A percentile compares a stretch with the other conserved stretches of the same genome.
phyloP scores from a whole-genome alignment of 2,113 vertebrate species.

The Toxotes jaculatrix region DNA sequence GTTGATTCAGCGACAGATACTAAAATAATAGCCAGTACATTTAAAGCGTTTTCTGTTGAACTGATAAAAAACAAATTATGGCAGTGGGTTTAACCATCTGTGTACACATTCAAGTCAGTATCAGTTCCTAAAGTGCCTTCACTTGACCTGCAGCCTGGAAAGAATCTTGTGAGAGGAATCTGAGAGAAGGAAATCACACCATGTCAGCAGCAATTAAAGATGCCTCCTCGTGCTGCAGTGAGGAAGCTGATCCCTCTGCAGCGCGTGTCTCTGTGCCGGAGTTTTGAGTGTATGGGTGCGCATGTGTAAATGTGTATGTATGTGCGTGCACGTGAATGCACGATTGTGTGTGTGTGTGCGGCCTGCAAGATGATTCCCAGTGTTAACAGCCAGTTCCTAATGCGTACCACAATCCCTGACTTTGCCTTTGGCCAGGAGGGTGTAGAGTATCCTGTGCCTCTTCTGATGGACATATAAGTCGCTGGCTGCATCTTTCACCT shows the following conservation, averaged over 20 bases:
- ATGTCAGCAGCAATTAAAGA: constrained; percentile 78
- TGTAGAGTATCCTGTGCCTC: constrained; percentile 20
- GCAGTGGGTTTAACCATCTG: background rate
- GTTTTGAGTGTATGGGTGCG: background rate
- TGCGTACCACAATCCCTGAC: constrained; percentile 8
- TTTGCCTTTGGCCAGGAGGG: constrained; percentile 2
- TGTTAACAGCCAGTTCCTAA: constrained; percentile 34
- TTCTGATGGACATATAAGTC: constrained; percentile 48
- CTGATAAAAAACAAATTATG: background rate
- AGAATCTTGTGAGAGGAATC: constrained; percentile 71
- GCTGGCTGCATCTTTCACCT: constrained; percentile 3
- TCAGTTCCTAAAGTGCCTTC: background rate
- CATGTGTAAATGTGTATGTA: constrained; percentile 22
- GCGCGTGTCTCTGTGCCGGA: background rate
- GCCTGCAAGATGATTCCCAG: constrained; percentile 49
- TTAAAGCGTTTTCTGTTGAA: background rate
- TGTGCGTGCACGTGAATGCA: background rate
- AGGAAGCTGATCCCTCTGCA: constrained; percentile 68
- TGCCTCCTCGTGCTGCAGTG: constrained; percentile 60
- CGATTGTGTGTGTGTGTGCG: background rate
- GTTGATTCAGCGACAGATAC: background rate
- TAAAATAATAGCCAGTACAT: too few species aligned
- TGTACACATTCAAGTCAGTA: background rate
- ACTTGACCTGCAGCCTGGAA: constrained; percentile 72
- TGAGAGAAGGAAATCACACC: constrained; percentile 72